Conservation (phyloP, 2,888 invertebrate genomes). For the Cyaniris semiargus region DNA sequence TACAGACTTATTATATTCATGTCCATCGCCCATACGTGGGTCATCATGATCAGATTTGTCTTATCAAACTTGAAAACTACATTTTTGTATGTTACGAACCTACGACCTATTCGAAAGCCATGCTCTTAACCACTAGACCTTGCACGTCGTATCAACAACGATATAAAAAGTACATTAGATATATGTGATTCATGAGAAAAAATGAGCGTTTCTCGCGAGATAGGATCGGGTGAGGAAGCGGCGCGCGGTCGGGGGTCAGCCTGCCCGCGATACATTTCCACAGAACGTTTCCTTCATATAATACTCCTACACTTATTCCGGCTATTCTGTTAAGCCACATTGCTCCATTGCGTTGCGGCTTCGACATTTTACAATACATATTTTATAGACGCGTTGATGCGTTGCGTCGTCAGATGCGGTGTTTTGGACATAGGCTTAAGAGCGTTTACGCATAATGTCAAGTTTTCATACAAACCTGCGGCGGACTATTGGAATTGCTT, state of each 20-base stretch:
- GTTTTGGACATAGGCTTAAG: background rate
- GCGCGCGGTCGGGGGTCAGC: slow-evolving; percentile 65
- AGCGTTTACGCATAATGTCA: no score
- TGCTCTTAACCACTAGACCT: background rate
- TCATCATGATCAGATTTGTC: no score
- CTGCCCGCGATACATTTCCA: slow-evolving; percentile 65
- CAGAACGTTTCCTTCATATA: slow-evolving; percentile 43
- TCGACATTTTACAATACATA: background rate
- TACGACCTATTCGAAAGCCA: background rate
- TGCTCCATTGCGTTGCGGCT: background rate
- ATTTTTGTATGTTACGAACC: background rate
- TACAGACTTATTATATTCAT: no score
- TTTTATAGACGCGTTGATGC: background rate
- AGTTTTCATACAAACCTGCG: no score
- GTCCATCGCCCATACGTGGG: no score
- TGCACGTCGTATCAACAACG: background rate
- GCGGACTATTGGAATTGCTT: no score
- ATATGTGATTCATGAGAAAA: slow-evolving; percentile 46
- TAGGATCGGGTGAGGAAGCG: slow-evolving; percentile 74
- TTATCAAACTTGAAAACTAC: background rate
- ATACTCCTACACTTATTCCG: slow-evolving; percentile 22
- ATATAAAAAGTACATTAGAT: slow-evolving; percentile 32
- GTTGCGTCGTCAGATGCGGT: background rate
- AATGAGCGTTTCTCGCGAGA: slow-evolving; percentile 56
- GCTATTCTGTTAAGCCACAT: background rate